Conservation (phyloP, 2,888 invertebrate species). For the Strigamia transsilvanica region DNA sequence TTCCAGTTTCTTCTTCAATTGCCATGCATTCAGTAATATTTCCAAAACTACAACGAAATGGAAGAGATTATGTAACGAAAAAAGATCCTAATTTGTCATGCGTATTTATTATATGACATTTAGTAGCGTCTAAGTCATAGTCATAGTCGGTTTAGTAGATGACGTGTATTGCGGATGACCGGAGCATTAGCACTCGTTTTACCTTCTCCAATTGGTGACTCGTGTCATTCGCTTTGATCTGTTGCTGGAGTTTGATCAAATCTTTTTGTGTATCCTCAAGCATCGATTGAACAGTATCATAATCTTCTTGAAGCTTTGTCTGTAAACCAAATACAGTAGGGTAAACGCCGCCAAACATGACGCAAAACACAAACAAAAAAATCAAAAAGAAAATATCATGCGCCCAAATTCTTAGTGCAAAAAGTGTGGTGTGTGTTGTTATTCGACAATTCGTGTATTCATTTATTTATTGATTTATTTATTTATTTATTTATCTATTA, state of each 20-base stretch:
- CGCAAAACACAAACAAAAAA: neutral
- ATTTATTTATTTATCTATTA: neutral
- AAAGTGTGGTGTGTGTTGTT: neutral
- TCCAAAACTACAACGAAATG: neutral
- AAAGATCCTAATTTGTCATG: slow-evolving; percentile 1
- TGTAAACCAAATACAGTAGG: slow-evolving; percentile 57
- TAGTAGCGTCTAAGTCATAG: slow-evolving; percentile 1
- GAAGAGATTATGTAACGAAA: neutral
- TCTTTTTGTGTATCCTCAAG: slow-evolving; percentile 63
- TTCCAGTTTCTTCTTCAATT: neutral
- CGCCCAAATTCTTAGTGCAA: neutral
- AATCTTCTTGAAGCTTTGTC: slow-evolving; percentile 64
- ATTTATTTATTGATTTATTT: neutral
- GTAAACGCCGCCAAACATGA: neutral
- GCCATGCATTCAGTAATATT: slow-evolving; percentile 1
- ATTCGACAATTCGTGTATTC: no score
- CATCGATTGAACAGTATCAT: slow-evolving; percentile 64
- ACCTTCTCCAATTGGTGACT: slow-evolving; percentile 56
- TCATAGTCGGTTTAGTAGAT: slow-evolving; percentile 31
- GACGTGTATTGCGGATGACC: neutral
- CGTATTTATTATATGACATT: neutral
- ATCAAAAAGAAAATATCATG: neutral
- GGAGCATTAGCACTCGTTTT: slow-evolving; percentile 7
- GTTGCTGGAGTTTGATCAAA: slow-evolving; percentile 61
- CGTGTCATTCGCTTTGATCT: slow-evolving; percentile 57